These are phyloP conservation scores for Reticulitermes speratus DNA, from an alignment of 1,140 invertebrate genomes.

Conservation along the genomic window DNA sequence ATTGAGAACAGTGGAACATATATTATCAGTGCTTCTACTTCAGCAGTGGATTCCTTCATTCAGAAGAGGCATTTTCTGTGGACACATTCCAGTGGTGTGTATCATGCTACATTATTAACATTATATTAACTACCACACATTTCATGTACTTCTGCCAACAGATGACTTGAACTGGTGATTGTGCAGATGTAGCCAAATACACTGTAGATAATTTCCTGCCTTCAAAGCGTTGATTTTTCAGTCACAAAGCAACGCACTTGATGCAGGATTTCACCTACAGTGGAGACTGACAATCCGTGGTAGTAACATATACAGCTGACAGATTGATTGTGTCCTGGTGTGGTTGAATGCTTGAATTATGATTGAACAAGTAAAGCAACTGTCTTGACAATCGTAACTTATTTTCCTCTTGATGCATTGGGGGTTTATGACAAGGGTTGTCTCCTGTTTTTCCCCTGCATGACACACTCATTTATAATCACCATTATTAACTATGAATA, in stretches of 20 bases:
- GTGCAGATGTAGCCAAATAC: background rate
- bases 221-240: constrained; percentile 51
- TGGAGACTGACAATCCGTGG: constrained; percentile 39
- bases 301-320: constrained; percentile 17
- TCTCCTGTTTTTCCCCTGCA: too few species aligned
- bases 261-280: constrained; percentile 50
- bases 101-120: too few species aligned
- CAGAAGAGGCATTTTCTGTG: too few species aligned
- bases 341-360: background rate
- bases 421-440: background rate
- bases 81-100: too few species aligned
- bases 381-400: background rate
- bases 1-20: too few species aligned
- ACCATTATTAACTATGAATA: too few species aligned
- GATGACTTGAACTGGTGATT: background rate
- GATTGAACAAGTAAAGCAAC: background rate
- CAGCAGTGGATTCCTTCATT: too few species aligned
- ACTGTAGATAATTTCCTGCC: constrained; percentile 9
- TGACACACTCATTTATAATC: too few species aligned
- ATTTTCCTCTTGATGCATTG: background rate
- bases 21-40: too few species aligned
- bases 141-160: too few species aligned
- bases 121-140: too few species aligned
- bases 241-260: constrained; percentile 51
- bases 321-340: background rate